phyloP scores from a whole-genome alignment of 2,888 invertebrate genomes.

The Sinotaia quadrata region DNA sequence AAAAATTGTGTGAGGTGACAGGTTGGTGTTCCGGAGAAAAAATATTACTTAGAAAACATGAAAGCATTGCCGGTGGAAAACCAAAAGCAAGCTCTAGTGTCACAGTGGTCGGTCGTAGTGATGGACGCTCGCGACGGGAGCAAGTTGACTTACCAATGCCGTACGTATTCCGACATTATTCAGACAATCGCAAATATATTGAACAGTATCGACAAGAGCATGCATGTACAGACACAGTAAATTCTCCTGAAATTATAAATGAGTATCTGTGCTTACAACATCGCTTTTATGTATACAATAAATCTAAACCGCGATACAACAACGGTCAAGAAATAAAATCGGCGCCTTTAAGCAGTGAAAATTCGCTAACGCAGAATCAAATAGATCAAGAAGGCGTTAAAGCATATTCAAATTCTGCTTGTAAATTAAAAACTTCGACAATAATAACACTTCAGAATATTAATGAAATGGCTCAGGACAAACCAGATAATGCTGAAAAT shows the following conservation, averaged over 20 bases:
- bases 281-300: slow-evolving; percentile 25
- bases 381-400: slow-evolving; percentile 8
- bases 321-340: too few relatives aligned
- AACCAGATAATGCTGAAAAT: too few relatives aligned
- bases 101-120: slow-evolving; percentile 36
- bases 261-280: slow-evolving; percentile 28
- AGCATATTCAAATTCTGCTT: too few relatives aligned
- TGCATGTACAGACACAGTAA: slow-evolving; percentile 26
- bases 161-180: slow-evolving; percentile 43
- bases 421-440: too few relatives aligned
- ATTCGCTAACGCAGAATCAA: too few relatives aligned
- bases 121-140: slow-evolving; percentile 20
- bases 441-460: too few relatives aligned
- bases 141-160: too few relatives aligned
- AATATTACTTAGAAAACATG: slow-evolving; percentile 46
- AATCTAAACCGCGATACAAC: too few relatives aligned
- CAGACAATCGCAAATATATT: slow-evolving; percentile 41
- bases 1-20: slow-evolving; percentile 22
- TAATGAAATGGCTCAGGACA: too few relatives aligned
- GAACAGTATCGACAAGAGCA: slow-evolving; percentile 44
- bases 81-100: slow-evolving; percentile 16
- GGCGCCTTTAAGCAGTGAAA: too few relatives aligned
- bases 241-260: slow-evolving; percentile 26
- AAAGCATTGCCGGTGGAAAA: slow-evolving; percentile 36
- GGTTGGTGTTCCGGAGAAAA: slow-evolving; percentile 56